A percentile compares a stretch with the other conserved stretches of the same genome.
phyloP scores from a whole-genome alignment of 2,888 invertebrate species.

The Pristionchus fissidentatus region DNA sequence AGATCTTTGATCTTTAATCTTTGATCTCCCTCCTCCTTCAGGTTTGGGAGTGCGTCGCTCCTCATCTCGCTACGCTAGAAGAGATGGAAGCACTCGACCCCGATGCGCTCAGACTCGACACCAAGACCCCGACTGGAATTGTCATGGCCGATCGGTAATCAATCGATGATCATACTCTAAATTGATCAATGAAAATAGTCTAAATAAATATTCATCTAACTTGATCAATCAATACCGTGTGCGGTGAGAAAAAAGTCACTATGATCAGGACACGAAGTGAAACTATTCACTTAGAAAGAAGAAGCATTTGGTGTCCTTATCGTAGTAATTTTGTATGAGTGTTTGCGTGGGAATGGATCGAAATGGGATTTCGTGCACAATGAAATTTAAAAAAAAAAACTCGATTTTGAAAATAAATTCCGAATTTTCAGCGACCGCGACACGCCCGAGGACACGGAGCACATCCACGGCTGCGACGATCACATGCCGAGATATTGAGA shows the following conservation, averaged over 20 bases:
- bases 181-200: neutral
- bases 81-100: slow-evolving; percentile 70
- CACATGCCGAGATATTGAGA: slow-evolving; percentile 38
- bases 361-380: no score
- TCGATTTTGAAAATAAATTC: no score
- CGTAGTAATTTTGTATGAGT: no score
- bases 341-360: no score
- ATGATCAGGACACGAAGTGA: no score
- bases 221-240: no score
- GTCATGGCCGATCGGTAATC: slow-evolving; percentile 50
- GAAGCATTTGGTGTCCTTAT: no score
- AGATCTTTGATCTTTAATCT: neutral
- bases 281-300: no score
- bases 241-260: no score
- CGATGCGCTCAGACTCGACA: slow-evolving; percentile 70
- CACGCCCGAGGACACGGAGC: slow-evolving; percentile 25
- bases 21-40: slow-evolving; percentile 61
- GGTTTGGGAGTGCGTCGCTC: slow-evolving; percentile 80
- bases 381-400: no score
- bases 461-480: slow-evolving; percentile 8
- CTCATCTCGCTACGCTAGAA: slow-evolving; percentile 77
- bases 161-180: neutral
- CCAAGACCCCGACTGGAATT: slow-evolving; percentile 66
- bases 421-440: neutral
- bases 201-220: no score